Evolutionary conservation across 2,888 invertebrate species (phyloP), one percentile per base, ranked within the genome.

Genomic region (Onchidella celtica): DNA sequence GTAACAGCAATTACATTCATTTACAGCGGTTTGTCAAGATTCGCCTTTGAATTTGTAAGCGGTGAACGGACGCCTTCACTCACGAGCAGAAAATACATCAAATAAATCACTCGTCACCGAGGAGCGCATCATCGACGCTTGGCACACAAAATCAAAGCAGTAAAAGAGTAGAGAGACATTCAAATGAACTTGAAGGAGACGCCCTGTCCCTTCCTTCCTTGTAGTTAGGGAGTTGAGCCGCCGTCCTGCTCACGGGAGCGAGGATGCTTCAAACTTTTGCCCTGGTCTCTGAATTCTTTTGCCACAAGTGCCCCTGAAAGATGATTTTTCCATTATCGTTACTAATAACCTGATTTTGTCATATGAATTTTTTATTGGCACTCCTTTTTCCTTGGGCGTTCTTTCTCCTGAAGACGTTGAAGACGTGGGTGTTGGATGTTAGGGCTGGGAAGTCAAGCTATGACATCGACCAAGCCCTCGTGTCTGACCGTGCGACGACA

Each of bases 261-360:
- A 61, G 6, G 59, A 73, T 36, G 36, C 61, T 61, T 61, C 73
- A 73, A 6, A 14, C 61, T 11, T 59, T 61, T 36, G 34, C 27
- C 57, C 36, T 36, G 55, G 59, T 24, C 61, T 73, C 73, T 34
- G 73, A 73, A 73, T 27, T 73, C 73, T 61, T 73, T 73, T 59
- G 73, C 73, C 66, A 65, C 76, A 66, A 76, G 76, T 76, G 76
- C 36, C 27, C 24, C 66, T 21, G 11, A 32, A 66, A 76, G 68
- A 66, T 76, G 66, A 36, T 76, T 76, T 76, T 66, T 76, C 78
- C 78, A 78, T 78, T 78, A 78, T 69, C 78, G 69, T 36, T 59
- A 57, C 69, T 78, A 78, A 78, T 78, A 69, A 78, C 78, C 68
- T 69, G 78, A 78, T 69, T 78, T 78, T 69, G 38, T 59, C 78